These are phyloP conservation scores for Arizona elegans DNA, from an alignment of 2,113 vertebrate genomes.

Conservation along the genomic window DNA sequence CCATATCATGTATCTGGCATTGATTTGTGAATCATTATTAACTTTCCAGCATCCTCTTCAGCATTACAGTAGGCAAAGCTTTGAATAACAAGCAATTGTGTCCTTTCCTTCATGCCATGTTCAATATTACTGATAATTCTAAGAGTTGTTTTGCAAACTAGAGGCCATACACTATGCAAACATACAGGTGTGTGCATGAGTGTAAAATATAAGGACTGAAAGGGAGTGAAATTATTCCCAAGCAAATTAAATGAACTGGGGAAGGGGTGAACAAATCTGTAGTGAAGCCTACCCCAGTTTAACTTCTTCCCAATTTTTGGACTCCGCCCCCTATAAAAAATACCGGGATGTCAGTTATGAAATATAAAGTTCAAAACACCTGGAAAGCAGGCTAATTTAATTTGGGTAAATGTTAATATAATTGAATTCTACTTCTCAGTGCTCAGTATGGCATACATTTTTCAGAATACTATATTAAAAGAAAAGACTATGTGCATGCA, in stretches of 20 bases:
- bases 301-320: background rate
- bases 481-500: background rate
- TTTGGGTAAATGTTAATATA: background rate
- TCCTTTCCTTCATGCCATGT: constrained; percentile 12
- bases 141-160: constrained; percentile 34
- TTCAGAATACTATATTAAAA: background rate
- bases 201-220: background rate
- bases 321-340: background rate
- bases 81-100: constrained; percentile 29
- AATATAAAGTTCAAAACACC: background rate
- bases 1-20: constrained; percentile 52
- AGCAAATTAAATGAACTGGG: background rate
- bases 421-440: background rate
- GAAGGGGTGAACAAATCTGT: background rate
- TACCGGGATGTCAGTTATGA: background rate
- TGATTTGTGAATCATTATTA: constrained; percentile 62
- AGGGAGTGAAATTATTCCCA: background rate
- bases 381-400: background rate
- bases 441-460: background rate
- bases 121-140: constrained; percentile 10
- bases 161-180: constrained; percentile 10
- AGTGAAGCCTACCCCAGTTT: background rate
- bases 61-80: constrained; percentile 48
- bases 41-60: constrained; percentile 51
- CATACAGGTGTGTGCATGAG: background rate